Evolutionary conservation across 2,113 vertebrate genomes (phyloP), one percentile per base, ranked within the genome.

Genomic region (Podarcis raffonei): DNA sequence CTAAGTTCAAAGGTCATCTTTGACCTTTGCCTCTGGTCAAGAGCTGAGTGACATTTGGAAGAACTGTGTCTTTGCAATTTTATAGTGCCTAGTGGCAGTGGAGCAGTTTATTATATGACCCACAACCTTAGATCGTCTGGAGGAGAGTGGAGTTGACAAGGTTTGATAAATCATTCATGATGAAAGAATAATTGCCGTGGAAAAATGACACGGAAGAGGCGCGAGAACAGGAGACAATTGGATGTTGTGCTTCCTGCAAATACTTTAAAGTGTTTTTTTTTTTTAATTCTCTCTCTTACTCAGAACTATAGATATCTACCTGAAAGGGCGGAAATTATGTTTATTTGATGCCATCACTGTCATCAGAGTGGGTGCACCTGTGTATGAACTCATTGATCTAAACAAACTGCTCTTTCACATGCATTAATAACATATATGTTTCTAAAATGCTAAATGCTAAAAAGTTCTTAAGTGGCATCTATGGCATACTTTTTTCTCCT

Each of bases 1-100:
- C 62, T 83, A 6, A 9, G 91, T 93, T 92, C 91, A 93, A 86
- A 94, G 95, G 86, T 94, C 93, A 92, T 71, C 90, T 95, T 94
- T 95, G 91, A 93, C 94, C 79, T 85, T 92, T 4, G 35, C 62
- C 83, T 92, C 89, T 81, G 90, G 92, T 92, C 92, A 92, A 92
- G 65, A 89, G 65, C 75, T 93, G 85, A 82, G 65, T 93, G 92
- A 93, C 91, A 91, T 93, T 35, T 89, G 83, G 35, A 94, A 92
- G 94, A 96, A 92, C 91, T 92, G 91, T 6, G 71, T 92, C 84
- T 86, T 86, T 94, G 86, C 92, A 77, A 89, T 87, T 93, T 94
- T 92, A 91, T 87, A 89, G 85, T 89, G 91, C 89, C 84, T 92
- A 0, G 30, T 92, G 92, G 75, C 93, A 92, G 82, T 37, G 27